Base-by-base conservation (phyloP, 1,140 invertebrate species). In the Himalopsyche phryganea region DNA sequence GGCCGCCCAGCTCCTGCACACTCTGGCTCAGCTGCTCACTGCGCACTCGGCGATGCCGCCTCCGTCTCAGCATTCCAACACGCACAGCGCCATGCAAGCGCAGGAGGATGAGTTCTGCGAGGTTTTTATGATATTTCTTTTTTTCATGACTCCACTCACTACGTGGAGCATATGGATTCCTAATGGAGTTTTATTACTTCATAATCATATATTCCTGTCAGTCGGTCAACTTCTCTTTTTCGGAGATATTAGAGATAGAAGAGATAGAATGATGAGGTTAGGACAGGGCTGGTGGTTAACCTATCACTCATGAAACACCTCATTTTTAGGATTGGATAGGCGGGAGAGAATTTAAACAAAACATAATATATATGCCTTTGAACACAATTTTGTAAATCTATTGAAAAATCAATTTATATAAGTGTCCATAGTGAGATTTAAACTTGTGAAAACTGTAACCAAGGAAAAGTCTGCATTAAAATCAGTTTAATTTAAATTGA, bases 21-120 rank as follows among this genome's bases (percentile, higher is more conserved):
- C 42, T 36, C 46, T 56, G 41, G 40, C 47, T 10, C 45, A 32
- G 5, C 38, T 23, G 10, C 57, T 56, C 38, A 49, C 49, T 14
- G 49, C 49, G n/a, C 55, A 36, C 32, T 19, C 32, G 40, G 57
- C 47, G 15, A 45, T 54, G 46, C 50, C 33, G 38, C 51, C 45
- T n/a, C 53, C 45, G 7, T 41, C 49, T 6, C 40, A 32, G n/a
- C 48, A 15, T 3, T 28, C 23, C 40, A 46, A 19, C 18, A 47
- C 40, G 47, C 54, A 47, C 48, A 23, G 57, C 38, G 40, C 51
- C 28, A 3, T 45, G 32, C 40, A 14, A 41, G 36, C 23, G 56
- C 56, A n/a, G 23, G 61, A 63, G 35, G 61, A 63, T 46, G 61
- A 63, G 20, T 63, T 58, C 36, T 63, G 61, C 36, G 61, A 63